Base-by-base conservation (phyloP, 2,797 vertebrate species). In the Parauchenoglanis ngamensis region DNA sequence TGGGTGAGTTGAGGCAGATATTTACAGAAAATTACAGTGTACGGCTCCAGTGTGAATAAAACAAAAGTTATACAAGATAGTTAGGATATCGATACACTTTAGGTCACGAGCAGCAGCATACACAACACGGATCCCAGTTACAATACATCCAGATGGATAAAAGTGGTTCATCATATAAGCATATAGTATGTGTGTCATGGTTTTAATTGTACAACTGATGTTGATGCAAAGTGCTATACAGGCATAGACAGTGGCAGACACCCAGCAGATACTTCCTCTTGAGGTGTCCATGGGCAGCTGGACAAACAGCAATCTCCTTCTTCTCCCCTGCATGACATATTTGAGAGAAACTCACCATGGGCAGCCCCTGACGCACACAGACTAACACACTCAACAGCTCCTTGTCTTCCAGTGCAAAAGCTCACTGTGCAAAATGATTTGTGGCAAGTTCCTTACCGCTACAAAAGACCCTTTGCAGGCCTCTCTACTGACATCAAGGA, bases 301-400 rank as follows among this genome's bases (percentile, higher is more conserved):
- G 94, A 90, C 93, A 96, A 96, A 96, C 93, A 95, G 89, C 31
- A 57, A 3, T 76, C 59, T 92, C 93, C 92, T 93, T 94, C 94
- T 86, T 88, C 88, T 94, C 94, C 92, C 88, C 85, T 88, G 88
- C 88, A 61, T 92, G 93, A 91, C 91, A 94, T 94, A 93, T 95
- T 96, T 95, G 92, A 94, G 93, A 93, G 93, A 92, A 93, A 92
- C 93, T 54, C 86, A 88, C 85, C 87, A 90, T 92, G 90, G 40
- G 46, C 67, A 75, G 84, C 73, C 73, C 83, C 77, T 76, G 72
- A 84, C 85, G 75, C 49, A 40, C 67, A 75, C 52, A 83, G 7
- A 57, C 49, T 61, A 73, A 73, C 31, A 49, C 56, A 73, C 73
- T 88, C 80, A 88, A 88, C 88, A 67, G 73, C 75, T 73, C 81